Base-by-base conservation (phyloP, 2,113 vertebrate species). In the Acinonyx jubatus region DNA sequence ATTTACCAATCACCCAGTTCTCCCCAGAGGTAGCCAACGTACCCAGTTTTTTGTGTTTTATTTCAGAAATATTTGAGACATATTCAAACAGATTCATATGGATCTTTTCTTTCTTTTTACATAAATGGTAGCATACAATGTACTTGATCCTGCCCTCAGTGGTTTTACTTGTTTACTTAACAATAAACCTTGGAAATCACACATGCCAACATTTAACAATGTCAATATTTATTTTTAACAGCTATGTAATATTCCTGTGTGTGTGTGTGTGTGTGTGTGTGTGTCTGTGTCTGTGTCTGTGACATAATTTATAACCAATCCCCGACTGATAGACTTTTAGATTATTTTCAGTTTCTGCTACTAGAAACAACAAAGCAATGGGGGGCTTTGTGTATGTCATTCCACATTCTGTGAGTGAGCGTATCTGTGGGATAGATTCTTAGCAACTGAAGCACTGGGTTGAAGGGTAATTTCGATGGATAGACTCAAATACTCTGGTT, bases 291-390 rank as follows among this genome's bases (percentile, higher is more conserved):
- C 5, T 38, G 33, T 19, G 4, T 68, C 48, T 33, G 15, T 14
- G 52, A 45, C 13, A 68, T 86, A 85, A 41, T 80, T 85, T 65
- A 73, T 52, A 94, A 65, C 10, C n/a, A 68, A 21, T n/a, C 3
- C 31, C 36, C 61, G 63, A 76, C 13, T 73, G 21, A 71, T 61
- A 29, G 25, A 33, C 74, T 61, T 41, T 79, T 79, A 71, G 16
- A 83, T 92, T 94, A 14, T 95, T 97, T 90, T 78, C 38, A 78
- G 65, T 36, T 57, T 87, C 79, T 83, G 33, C 33, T 69, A 25
- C 52, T 66, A 38, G 61, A 86, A 90, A 57, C 11, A 86, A 57
- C 19, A 90, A 65, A 76, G 27, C 61, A 83, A 82, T 12, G 29
- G 95, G 52, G 29, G 79, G 10, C 4, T 57, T 81, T 31, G 38